Evolutionary conservation across 2,888 invertebrate genomes (phyloP), one percentile per base, ranked within the genome.

Genomic region (Tupiocoris notatus): DNA sequence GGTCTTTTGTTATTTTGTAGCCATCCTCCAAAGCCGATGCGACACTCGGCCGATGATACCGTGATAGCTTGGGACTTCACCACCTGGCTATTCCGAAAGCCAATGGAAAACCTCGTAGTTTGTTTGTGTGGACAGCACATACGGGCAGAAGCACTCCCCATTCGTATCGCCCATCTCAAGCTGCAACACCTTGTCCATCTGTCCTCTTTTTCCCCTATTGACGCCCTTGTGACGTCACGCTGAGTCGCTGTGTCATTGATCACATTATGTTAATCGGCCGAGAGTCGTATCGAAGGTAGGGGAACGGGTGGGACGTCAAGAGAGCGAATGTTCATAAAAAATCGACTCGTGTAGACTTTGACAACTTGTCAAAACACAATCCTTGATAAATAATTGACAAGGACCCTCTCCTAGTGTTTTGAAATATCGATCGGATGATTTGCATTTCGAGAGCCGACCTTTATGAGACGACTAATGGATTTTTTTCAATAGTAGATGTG

Each of bases 291-390:
- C 1, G 12, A 24, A 23, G n/a, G 64, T 23, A 24, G 12, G 39
- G 39, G 39, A 7, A 3, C 12, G 39, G 39, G 39, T 39, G 12
- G 39, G 12, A 39, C 12, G 39, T 39, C 39, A 39, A 39, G 39
- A 39, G 39, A 39, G 39, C 39, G 39, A 39, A 39, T 39, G 39
- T 39, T 64, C 64, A 64, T 23, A 23, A 64, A 24, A 64, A 64
- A 64, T 64, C 22, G 25, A 7, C 64, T 22, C 25, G 64, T 22
- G 61, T 20, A 17, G 16, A n/a, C n/a, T n/a, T 24, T 24, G 64
- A 64, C 64, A 64, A 64, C 23, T 23, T 64, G 64, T 64, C 64
- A 64, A 64, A 64, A 64, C 64, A 64, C 64, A 23, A n/a, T 64
- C n/a, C 23, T 23, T 16, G n/a, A 64, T 64, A 24, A 64, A 64